These are phyloP conservation scores for Ectropis crepuscularia DNA, from an alignment of 2,888 invertebrate species.

Conservation along the genomic window DNA sequence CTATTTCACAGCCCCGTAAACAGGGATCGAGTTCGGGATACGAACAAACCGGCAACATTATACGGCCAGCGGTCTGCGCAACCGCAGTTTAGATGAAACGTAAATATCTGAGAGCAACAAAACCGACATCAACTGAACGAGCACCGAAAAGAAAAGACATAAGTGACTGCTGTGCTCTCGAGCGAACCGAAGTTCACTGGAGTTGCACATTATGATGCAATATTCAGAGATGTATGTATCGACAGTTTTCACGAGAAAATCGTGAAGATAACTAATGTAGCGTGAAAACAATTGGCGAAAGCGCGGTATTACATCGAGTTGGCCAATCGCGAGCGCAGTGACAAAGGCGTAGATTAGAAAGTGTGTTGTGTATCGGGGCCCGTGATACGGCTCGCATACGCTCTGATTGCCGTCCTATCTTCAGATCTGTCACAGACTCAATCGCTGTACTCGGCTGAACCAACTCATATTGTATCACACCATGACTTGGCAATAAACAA, in stretches of 20 bases:
- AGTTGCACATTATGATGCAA: slow-evolving; percentile 58
- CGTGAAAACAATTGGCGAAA: slow-evolving; percentile 85
- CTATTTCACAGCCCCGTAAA: slow-evolving; percentile 69
- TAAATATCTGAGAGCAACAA: slow-evolving; percentile 41
- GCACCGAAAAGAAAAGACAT: too few relatives aligned
- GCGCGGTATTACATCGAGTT: slow-evolving; percentile 74
- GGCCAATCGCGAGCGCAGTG: slow-evolving; percentile 78
- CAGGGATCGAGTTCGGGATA: slow-evolving; percentile 69
- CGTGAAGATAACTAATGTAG: slow-evolving; percentile 75
- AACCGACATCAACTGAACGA: slow-evolving; percentile 10
- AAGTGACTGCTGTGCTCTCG: too few relatives aligned
- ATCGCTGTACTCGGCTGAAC: slow-evolving; percentile 21
- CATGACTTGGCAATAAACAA: slow-evolving; percentile 14
- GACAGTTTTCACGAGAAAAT: slow-evolving; percentile 64
- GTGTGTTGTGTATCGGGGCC: slow-evolving; percentile 80
- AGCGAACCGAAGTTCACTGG: too few relatives aligned
- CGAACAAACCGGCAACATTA: slow-evolving; percentile 70
- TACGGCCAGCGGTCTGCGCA: slow-evolving; percentile 55
- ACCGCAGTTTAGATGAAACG: slow-evolving; percentile 66
- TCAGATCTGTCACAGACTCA: slow-evolving; percentile 73
- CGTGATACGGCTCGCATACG: slow-evolving; percentile 77
- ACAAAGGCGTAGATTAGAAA: slow-evolving; percentile 84
- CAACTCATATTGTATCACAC: slow-evolving; percentile 22
- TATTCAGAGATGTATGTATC: slow-evolving; percentile 50
- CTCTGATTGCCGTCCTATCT: slow-evolving; percentile 83